phyloP scores from a whole-genome alignment of 2,113 vertebrate genomes.

The Percina caprodes region DNA sequence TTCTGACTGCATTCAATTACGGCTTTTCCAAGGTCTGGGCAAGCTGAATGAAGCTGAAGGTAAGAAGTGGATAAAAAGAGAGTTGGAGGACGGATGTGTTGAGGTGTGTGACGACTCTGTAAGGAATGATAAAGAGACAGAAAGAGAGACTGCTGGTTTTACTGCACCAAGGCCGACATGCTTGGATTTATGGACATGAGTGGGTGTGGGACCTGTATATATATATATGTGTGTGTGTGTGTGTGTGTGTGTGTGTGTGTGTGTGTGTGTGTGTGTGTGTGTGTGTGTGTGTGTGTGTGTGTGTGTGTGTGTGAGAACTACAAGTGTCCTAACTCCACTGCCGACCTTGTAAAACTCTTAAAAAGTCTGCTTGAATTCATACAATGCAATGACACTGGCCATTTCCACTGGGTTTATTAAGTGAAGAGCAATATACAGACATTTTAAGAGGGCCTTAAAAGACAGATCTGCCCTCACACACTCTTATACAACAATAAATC shows the following conservation, averaged over 20 bases:
- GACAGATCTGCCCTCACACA: slow-evolving; percentile 62
- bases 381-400: slow-evolving; percentile 42
- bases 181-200: slow-evolving; percentile 72
- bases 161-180: slow-evolving; percentile 78
- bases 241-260: neutral
- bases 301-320: slow-evolving; percentile 28
- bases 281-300: neutral
- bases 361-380: slow-evolving; percentile 57
- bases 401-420: slow-evolving; percentile 65
- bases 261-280: neutral
- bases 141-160: slow-evolving; percentile 72
- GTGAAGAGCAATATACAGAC: slow-evolving; percentile 47
- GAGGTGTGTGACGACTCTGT: slow-evolving; percentile 72
- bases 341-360: slow-evolving; percentile 75
- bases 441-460: slow-evolving; percentile 65
- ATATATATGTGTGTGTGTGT: neutral
- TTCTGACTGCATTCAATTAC: slow-evolving; percentile 51
- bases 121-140: slow-evolving; percentile 78
- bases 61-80: slow-evolving; percentile 11
- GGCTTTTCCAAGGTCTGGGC: slow-evolving; percentile 55
- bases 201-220: neutral
- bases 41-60: slow-evolving; percentile 49
- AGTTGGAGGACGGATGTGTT: slow-evolving; percentile 66
- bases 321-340: slow-evolving; percentile 40
- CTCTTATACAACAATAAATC: slow-evolving; percentile 49